A percentile compares a stretch with the other conserved stretches of the same genome.
These are phyloP conservation scores for Cryptosula pallasiana DNA, from an alignment of 2,888 invertebrate species.

Conservation along the genomic window DNA sequence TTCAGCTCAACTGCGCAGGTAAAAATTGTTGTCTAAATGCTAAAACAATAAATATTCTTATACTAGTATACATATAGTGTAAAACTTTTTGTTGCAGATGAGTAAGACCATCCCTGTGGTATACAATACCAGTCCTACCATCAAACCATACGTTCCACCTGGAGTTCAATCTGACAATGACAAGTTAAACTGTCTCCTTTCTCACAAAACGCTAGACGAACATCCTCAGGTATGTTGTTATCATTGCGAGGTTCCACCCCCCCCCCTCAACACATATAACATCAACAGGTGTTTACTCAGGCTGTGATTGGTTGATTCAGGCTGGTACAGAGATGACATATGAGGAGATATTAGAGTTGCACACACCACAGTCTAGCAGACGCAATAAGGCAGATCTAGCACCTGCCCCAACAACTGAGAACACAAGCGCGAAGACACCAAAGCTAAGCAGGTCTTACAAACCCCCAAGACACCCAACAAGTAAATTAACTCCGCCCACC, in stretches of 20 bases:
- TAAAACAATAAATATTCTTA: too few species aligned
- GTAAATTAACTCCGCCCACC: neutral
- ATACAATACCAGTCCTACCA: neutral
- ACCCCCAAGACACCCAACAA: neutral
- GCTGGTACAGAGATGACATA: neutral
- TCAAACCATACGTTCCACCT: constrained; percentile 14
- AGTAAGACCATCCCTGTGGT: neutral
- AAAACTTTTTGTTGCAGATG: neutral
- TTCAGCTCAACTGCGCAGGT: neutral
- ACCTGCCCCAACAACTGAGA: neutral
- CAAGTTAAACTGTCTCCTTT: neutral
- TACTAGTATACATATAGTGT: too few species aligned
- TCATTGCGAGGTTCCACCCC: too few species aligned
- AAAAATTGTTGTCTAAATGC: neutral
- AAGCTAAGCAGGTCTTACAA: neutral
- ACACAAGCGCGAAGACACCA: neutral
- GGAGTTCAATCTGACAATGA: neutral
- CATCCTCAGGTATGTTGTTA: neutral
- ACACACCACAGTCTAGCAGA: neutral
- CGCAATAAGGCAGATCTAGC: neutral
- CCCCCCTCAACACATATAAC: too few species aligned
- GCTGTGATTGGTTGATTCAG: neutral
- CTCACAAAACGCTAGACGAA: neutral
- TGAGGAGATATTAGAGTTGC: constrained; percentile 8
- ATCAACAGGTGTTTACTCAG: too few species aligned